Evolutionary conservation across 2,797 vertebrate species (phyloP).

Genomic region (Natrix natrix): DNA sequence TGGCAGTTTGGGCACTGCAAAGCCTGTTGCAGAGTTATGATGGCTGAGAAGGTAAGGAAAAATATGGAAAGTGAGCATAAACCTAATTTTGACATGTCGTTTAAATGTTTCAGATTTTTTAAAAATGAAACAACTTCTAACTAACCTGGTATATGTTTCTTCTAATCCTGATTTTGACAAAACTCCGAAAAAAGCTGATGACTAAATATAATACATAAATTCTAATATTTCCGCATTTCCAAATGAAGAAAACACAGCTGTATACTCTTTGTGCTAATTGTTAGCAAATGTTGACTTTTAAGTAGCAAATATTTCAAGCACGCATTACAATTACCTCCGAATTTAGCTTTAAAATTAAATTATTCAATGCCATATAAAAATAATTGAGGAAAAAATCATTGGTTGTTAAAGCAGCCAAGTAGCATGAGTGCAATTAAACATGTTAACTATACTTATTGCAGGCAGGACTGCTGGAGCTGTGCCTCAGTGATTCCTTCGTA

Average conservation of each 20-base stretch:
- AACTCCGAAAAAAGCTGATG: neutral
- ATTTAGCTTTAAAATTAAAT: neutral
- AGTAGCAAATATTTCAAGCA: neutral
- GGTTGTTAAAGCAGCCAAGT: neutral
- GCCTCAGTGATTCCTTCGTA: constrained; percentile 22
- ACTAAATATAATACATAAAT: neutral
- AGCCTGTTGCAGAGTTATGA: neutral
- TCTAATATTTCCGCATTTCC: constrained; percentile 5
- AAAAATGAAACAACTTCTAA: neutral
- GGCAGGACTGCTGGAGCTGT: constrained; percentile 11
- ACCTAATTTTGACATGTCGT: neutral
- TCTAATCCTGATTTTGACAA: neutral
- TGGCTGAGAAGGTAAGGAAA: neutral
- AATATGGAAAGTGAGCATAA: neutral
- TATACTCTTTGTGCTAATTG: neutral
- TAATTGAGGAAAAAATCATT: neutral
- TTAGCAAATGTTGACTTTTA: constrained; percentile 5
- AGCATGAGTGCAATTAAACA: constrained; percentile 23
- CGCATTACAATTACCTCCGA: constrained; percentile 9
- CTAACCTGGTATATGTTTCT: neutral
- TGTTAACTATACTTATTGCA: constrained; percentile 24
- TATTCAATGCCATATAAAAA: neutral
- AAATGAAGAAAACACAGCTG: neutral
- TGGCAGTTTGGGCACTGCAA: neutral
- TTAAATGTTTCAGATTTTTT: neutral